Conservation (phyloP, 2,113 vertebrate species). For the Echinops telfairi region DNA sequence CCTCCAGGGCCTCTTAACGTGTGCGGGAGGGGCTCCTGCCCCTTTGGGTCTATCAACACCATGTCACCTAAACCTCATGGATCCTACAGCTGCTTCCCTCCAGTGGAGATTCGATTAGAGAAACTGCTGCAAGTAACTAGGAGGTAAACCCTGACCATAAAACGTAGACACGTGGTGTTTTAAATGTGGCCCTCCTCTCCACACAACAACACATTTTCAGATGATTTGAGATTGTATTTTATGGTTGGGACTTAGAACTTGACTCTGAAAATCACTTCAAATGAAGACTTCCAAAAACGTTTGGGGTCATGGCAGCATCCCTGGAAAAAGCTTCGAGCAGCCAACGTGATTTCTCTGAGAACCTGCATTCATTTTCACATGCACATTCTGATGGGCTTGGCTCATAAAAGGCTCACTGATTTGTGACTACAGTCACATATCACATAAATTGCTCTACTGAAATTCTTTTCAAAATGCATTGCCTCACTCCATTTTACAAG, state of each 20-base stretch:
- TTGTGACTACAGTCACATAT: conserved; percentile 72
- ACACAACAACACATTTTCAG: not conserved
- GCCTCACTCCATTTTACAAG: conserved; percentile 77
- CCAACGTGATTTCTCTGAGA: conserved; percentile 66
- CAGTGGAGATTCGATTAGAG: conserved; percentile 19
- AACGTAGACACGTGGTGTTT: not conserved
- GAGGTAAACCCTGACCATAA: not conserved
- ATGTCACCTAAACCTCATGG: conserved; percentile 14
- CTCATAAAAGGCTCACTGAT: conserved; percentile 69
- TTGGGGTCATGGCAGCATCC: conserved; percentile 49
- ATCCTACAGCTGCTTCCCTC: not conserved
- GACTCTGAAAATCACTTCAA: conserved; percentile 60
- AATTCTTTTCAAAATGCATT: conserved; percentile 76
- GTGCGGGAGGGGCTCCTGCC: not conserved
- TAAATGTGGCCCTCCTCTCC: not conserved
- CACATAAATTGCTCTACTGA: conserved; percentile 69
- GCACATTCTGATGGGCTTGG: conserved; percentile 68
- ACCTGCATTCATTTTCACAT: conserved; percentile 36
- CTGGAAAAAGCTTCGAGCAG: conserved; percentile 57
- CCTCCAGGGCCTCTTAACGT: conserved; percentile 11
- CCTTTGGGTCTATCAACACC: conserved; percentile 34
- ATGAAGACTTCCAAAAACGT: conserved; percentile 67
- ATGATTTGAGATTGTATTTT: not conserved
- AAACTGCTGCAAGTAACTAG: not conserved
- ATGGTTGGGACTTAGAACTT: conserved; percentile 48